These are phyloP conservation scores for Oncorhynchus clarkii DNA, from an alignment of 2,113 vertebrate species.

Conservation along the genomic window DNA sequence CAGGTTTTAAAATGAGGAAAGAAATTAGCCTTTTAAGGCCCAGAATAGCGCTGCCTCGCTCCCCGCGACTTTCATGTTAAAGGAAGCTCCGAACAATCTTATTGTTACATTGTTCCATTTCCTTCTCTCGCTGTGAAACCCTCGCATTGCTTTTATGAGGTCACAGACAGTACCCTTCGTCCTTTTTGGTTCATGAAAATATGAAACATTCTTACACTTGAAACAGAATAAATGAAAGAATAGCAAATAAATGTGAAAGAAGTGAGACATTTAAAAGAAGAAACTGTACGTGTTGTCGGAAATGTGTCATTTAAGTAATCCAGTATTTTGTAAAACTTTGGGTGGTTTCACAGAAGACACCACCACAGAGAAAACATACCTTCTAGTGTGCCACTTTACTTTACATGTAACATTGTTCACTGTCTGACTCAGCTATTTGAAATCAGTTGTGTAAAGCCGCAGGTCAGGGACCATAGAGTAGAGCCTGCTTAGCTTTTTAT, in stretches of 20 bases:
- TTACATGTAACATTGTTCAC: background rate
- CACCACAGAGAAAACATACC: background rate
- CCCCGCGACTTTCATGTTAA: conserved; percentile 74
- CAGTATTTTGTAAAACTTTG: background rate
- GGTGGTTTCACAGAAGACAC: background rate
- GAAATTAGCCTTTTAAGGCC: conserved; percentile 71
- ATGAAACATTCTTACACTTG: background rate
- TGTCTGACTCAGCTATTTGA: conserved; percentile 1
- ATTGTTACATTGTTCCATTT: conserved; percentile 85
- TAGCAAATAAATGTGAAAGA: no score
- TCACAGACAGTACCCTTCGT: conserved; percentile 49
- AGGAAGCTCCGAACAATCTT: conserved; percentile 78
- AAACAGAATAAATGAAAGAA: no score
- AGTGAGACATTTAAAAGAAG: background rate
- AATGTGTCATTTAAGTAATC: background rate
- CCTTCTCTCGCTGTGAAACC: conserved; percentile 72
- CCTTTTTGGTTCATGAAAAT: conserved; percentile 1
- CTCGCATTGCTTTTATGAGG: conserved; percentile 74
- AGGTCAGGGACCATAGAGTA: conserved; percentile 30
- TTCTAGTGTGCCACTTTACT: no score
- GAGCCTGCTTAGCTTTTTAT: conserved; percentile 53
- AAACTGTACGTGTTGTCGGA: background rate
- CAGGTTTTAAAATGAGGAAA: conserved; percentile 71
- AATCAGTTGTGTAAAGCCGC: conserved; percentile 29
- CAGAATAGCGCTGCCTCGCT: conserved; percentile 68